Conservation (phyloP, 2,888 invertebrate genomes). For the Galerucella nymphaeae region DNA sequence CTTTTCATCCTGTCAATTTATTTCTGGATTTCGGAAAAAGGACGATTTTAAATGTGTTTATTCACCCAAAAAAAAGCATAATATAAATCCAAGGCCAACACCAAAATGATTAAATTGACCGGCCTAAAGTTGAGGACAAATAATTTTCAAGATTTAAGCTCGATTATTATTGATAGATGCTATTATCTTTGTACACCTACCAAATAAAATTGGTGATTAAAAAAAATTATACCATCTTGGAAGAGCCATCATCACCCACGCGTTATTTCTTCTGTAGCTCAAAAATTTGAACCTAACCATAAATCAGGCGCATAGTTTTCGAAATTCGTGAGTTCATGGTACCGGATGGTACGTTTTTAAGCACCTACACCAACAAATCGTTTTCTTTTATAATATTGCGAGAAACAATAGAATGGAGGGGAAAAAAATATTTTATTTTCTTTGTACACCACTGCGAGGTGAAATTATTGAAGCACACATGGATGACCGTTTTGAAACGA, state of each 20-base stretch:
- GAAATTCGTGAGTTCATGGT: slow-evolving; percentile 39
- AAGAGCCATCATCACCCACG: neutral
- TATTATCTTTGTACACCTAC: neutral
- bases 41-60: neutral
- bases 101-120: too few relatives aligned
- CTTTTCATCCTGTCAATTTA: neutral
- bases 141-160: neutral
- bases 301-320: slow-evolving; percentile 24
- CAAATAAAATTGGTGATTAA: neutral
- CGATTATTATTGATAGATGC: neutral
- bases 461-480: neutral
- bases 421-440: too few relatives aligned
- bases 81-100: too few relatives aligned
- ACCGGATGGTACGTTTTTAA: slow-evolving; percentile 37
- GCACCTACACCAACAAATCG: slow-evolving; percentile 17
- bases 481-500: neutral
- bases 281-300: slow-evolving; percentile 18
- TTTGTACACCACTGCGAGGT: too few relatives aligned
- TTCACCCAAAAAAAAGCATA: too few relatives aligned
- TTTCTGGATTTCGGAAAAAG: neutral
- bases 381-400: slow-evolving; percentile 7
- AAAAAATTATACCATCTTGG: neutral
- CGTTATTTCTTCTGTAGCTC: neutral
- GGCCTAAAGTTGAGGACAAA: neutral
- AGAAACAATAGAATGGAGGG: slow-evolving; percentile 9